Conservation (phyloP, 2,113 vertebrate genomes). For the Rhizomys pruinosus region DNA sequence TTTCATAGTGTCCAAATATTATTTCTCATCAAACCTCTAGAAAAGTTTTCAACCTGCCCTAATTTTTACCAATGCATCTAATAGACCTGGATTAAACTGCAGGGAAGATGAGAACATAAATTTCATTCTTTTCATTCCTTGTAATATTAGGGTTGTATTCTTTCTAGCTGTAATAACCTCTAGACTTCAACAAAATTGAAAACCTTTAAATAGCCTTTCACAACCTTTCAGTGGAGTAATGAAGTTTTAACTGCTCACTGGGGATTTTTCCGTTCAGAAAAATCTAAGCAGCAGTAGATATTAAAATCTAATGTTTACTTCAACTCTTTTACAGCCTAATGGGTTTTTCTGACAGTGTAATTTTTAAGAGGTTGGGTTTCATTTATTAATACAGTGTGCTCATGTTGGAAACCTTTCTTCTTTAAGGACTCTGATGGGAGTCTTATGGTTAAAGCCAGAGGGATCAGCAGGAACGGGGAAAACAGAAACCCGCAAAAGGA, state of each 20-base stretch:
- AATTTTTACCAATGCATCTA: conserved; percentile 87
- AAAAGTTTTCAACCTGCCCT: conserved; percentile 84
- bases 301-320: conserved; percentile 92
- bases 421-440: conserved; percentile 88
- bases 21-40: conserved; percentile 84
- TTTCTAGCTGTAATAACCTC: conserved; percentile 90
- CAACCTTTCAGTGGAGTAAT: conserved; percentile 89
- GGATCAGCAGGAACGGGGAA: conserved; percentile 79
- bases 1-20: conserved; percentile 83
- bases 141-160: conserved; percentile 90
- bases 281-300: conserved; percentile 89
- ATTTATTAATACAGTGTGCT: conserved; percentile 88
- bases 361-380: conserved; percentile 89
- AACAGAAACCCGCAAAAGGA: conserved; percentile 80
- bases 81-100: conserved; percentile 88
- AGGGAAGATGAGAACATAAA: conserved; percentile 89
- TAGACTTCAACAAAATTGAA: conserved; percentile 91
- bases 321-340: conserved; percentile 89
- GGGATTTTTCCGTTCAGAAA: conserved; percentile 90
- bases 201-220: conserved; percentile 92
- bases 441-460: conserved; percentile 84
- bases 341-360: conserved; percentile 88
- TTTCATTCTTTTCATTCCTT: conserved; percentile 89
- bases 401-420: conserved; percentile 85
- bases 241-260: conserved; percentile 90